Conservation (phyloP, 2,113 vertebrate genomes). For the Microcebus tavaratra region DNA sequence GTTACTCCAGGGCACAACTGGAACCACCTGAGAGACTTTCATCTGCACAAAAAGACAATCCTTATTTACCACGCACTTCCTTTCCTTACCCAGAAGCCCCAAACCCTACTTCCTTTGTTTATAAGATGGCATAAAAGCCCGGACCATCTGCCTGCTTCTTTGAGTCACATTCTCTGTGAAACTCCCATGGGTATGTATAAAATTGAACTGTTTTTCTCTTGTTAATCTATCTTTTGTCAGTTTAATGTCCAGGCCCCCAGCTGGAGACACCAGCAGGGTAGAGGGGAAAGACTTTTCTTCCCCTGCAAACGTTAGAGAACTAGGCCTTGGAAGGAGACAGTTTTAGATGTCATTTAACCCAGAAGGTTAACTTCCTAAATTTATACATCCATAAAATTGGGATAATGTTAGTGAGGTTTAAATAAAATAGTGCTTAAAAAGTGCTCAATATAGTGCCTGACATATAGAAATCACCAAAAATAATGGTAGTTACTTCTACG, state of each 20-base stretch:
- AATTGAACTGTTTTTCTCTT: not conserved
- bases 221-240: not conserved
- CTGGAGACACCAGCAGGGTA: not conserved
- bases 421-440: not conserved
- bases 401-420: not conserved
- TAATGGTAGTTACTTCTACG: not conserved
- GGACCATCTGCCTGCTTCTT: not conserved
- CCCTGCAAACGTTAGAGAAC: not conserved
- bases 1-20: not conserved
- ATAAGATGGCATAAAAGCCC: not conserved
- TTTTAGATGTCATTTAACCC: not conserved
- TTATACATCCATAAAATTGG: not conserved
- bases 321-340: not conserved
- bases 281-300: not conserved
- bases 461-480: not conserved
- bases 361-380: not conserved
- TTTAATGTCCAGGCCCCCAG: not conserved
- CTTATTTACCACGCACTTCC: not conserved
- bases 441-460: not conserved
- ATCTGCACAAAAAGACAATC: no score
- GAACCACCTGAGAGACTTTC: not conserved
- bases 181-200: not conserved
- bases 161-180: not conserved
- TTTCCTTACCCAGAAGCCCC: not conserved
- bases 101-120: not conserved